phyloP scores from a whole-genome alignment of 1,140 invertebrate genomes.

The Metopolophium dirhodum region DNA sequence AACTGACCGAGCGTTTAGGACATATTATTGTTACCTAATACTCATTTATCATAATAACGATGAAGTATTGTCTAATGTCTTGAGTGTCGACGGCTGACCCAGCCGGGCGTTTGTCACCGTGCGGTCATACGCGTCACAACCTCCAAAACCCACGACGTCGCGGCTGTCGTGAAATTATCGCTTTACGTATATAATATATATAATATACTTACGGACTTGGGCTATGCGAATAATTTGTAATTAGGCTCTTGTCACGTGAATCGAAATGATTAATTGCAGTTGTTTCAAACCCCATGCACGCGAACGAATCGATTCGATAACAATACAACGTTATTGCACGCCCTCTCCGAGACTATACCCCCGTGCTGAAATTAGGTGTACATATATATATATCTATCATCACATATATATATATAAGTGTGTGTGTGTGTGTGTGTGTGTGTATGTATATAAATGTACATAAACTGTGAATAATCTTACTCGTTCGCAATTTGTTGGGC shows the following conservation, averaged over 20 bases:
- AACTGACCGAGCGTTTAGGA: background rate
- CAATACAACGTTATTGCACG: slow-evolving; percentile 20
- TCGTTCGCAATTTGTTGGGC: slow-evolving; percentile 37
- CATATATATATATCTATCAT: background rate
- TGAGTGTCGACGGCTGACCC: background rate
- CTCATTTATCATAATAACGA: background rate
- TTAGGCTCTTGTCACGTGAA: background rate
- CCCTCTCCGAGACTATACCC: slow-evolving; percentile 20
- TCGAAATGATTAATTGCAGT: slow-evolving; percentile 24
- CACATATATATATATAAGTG: background rate
- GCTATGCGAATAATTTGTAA: slow-evolving; percentile 21
- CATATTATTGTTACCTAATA: background rate
- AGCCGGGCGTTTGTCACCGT: background rate
- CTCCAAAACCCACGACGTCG: background rate
- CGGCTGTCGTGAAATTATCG: background rate
- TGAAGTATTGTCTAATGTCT: background rate
- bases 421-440: background rate
- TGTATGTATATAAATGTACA: background rate
- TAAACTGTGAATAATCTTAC: slow-evolving; percentile 53
- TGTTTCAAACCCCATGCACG: background rate
- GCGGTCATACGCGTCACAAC: background rate
- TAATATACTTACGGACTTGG: background rate
- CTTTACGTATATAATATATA: background rate
- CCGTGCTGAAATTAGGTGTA: background rate
- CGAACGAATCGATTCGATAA: slow-evolving; percentile 39